Conservation (phyloP, 2,888 invertebrate species). For the Anoncus sp. region DNA sequence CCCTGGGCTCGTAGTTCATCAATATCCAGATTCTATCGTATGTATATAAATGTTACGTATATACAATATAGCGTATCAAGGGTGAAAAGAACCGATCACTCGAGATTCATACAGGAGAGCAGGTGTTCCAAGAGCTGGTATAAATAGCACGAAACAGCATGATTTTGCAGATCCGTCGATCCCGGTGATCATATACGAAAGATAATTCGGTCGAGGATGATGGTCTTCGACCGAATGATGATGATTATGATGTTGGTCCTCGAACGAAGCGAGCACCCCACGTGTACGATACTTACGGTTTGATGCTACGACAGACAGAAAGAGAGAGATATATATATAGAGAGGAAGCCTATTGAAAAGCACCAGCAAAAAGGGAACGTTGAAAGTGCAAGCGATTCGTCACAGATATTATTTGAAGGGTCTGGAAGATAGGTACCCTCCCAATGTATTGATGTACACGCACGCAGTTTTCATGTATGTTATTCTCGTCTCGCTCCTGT, state of each 20-base stretch:
- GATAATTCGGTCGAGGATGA: slow-evolving; percentile 51
- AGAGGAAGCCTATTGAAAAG: slow-evolving; percentile 57
- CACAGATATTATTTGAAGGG: slow-evolving; percentile 82
- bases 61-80: not conserved
- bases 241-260: slow-evolving; percentile 52
- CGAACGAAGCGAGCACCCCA: slow-evolving; percentile 33
- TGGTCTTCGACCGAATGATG: slow-evolving; percentile 31
- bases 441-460: slow-evolving; percentile 8
- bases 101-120: slow-evolving; percentile 47
- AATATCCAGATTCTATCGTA: slow-evolving; percentile 20
- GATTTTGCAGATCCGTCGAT: slow-evolving; percentile 50
- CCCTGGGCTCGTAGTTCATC: slow-evolving; percentile 46
- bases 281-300: slow-evolving; percentile 47
- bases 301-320: slow-evolving; percentile 21
- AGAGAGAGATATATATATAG: slow-evolving; percentile 17
- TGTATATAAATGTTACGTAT: not conserved
- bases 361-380: slow-evolving; percentile 69
- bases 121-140: slow-evolving; percentile 44
- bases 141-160: slow-evolving; percentile 46
- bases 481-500: slow-evolving; percentile 37
- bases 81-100: slow-evolving; percentile 28
- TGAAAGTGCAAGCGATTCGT: slow-evolving; percentile 81
- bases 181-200: slow-evolving; percentile 48
- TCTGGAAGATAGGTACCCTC: slow-evolving; percentile 43
- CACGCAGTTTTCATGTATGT: slow-evolving; percentile 27